Percentiles rank a stretch among this genome's conserved stretches.
phyloP scores from a whole-genome alignment of 2,888 invertebrate species.

The Scrobipalpa atriplicella region DNA sequence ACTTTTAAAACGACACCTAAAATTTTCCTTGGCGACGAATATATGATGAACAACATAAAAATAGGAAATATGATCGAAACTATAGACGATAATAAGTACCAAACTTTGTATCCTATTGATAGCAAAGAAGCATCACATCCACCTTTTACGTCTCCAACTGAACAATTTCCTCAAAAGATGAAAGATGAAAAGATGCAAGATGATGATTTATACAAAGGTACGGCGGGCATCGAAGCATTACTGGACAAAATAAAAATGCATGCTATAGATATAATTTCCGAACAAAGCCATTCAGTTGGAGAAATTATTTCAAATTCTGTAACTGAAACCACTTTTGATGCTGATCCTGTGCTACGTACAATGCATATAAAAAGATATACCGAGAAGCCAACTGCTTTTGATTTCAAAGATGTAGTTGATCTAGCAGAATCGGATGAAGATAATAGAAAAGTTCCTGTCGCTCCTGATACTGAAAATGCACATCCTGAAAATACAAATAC shows the following conservation, averaged over 20 bases:
- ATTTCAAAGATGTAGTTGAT: not conserved
- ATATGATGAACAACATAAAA: not conserved
- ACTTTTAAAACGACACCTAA: not conserved
- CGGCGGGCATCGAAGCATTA: slow-evolving; percentile 56
- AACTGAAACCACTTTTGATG: slow-evolving; percentile 50
- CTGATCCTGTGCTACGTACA: slow-evolving; percentile 40
- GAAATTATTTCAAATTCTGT: slow-evolving; percentile 50
- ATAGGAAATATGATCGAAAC: not conserved
- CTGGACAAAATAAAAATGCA: slow-evolving; percentile 58
- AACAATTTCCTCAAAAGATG: not conserved
- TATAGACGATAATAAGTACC: no score
- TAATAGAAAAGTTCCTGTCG: not conserved
- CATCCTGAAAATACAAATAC: no score
- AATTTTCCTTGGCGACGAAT: not conserved
- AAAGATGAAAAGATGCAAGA: slow-evolving; percentile 19
- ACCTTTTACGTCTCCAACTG: not conserved
- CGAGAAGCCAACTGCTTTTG: not conserved
- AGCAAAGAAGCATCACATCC: not conserved
- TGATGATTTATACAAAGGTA: slow-evolving; percentile 35
- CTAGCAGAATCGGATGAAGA: not conserved
- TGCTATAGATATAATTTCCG: slow-evolving; percentile 48
- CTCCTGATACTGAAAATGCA: not conserved
- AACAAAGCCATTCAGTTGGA: slow-evolving; percentile 46
- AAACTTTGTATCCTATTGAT: not conserved
- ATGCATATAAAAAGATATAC: not conserved